A percentile compares a stretch with the other conserved stretches of the same genome.
Conservation (phyloP, 2,888 invertebrate species). For the Seladonia tumulorum region DNA sequence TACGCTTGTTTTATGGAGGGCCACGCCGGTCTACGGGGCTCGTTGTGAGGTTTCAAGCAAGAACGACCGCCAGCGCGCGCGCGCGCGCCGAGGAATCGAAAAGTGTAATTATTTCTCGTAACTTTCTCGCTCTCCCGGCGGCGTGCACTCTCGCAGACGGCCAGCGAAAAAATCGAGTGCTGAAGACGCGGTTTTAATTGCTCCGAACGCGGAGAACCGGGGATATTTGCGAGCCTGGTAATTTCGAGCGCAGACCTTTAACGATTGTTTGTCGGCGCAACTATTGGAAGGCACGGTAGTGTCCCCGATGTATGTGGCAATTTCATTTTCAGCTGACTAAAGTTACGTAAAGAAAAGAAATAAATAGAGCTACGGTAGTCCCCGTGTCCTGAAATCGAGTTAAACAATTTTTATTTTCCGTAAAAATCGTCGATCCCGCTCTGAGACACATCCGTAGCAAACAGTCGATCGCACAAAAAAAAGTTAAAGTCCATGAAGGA, state of each 20-base stretch:
- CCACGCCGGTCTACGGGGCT: not conserved
- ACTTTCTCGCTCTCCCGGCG: not conserved
- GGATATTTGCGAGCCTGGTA: not conserved
- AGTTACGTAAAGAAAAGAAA: no score
- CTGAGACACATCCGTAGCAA: no score
- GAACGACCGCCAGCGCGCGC: not conserved
- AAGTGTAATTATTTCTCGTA: slow-evolving; percentile 11
- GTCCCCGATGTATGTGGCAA: not conserved
- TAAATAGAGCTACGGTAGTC: no score
- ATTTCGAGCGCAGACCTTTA: not conserved
- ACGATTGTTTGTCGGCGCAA: not conserved
- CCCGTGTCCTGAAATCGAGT: no score
- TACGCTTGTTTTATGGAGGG: slow-evolving; percentile 10
- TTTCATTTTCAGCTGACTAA: no score
- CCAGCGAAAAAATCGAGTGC: not conserved
- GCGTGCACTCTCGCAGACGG: not conserved
- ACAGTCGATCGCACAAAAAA: no score
- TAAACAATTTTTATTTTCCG: no score
- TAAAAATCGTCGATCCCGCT: no score
- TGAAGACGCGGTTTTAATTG: slow-evolving; percentile 2
- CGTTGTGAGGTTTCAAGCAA: slow-evolving; percentile 16
- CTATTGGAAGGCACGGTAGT: not conserved
- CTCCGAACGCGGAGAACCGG: not conserved
- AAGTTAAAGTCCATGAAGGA: no score
- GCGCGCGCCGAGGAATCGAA: slow-evolving; percentile 7